Conservation (phyloP, 1,140 invertebrate genomes). For the Neomicropteryx cornuta region DNA sequence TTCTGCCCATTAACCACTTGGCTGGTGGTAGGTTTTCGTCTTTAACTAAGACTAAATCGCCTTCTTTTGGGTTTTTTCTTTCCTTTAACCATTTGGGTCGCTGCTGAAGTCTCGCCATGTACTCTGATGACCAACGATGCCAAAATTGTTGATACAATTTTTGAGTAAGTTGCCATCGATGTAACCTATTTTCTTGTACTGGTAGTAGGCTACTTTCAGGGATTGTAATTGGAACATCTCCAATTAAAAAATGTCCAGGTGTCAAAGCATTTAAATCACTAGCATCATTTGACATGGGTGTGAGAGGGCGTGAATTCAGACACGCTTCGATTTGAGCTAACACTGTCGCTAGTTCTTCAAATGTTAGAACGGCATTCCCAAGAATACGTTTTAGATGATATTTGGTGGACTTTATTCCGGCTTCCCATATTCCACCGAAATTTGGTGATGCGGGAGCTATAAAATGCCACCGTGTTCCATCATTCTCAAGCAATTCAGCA, state of each 20-base stretch:
- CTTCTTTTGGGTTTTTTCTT: background rate
- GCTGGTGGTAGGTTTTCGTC: conserved; percentile 14
- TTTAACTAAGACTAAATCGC: conserved; percentile 12
- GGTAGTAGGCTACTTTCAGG: conserved; percentile 8
- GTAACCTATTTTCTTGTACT: background rate
- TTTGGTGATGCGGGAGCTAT: conserved; percentile 23
- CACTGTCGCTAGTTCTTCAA: conserved; percentile 17
- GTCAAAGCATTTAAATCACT: conserved; percentile 11
- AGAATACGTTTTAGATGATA: conserved; percentile 23
- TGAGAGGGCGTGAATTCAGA: conserved; percentile 15
- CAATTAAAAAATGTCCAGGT: conserved; percentile 15
- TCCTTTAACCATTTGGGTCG: conserved; percentile 15
- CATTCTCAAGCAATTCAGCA: conserved; percentile 4
- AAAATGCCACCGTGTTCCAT: conserved; percentile 26
- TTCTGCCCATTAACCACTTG: conserved; percentile 12
- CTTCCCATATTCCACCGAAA: conserved; percentile 23
- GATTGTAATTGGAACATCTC: conserved; percentile 7
- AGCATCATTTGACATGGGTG: conserved; percentile 9
- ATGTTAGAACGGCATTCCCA: conserved; percentile 13
- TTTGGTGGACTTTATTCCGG: conserved; percentile 12
- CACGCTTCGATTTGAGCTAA: conserved; percentile 19
- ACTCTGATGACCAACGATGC: conserved; percentile 15
- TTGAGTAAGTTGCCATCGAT: conserved; percentile 12
- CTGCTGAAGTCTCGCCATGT: conserved; percentile 16
- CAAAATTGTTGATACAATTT: conserved; percentile 13